Evolutionary conservation across 2,888 invertebrate species (phyloP).

Genomic region (Lithosia quadra): DNA sequence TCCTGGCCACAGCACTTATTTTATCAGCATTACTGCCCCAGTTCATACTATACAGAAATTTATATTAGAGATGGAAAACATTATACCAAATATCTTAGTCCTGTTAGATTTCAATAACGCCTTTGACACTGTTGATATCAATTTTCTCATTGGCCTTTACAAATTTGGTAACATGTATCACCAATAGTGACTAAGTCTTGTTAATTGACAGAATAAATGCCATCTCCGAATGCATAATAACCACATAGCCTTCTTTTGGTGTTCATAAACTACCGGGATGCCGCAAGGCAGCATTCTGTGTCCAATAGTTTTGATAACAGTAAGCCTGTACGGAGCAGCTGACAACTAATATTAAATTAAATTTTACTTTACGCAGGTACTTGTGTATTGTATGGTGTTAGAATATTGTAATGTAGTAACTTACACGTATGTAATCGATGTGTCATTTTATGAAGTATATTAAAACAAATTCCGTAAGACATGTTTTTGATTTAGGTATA

Average conservation of each 20-base stretch:
- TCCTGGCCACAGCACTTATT: neutral
- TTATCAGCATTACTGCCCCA: neutral
- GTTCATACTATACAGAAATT: neutral
- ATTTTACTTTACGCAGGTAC: neutral
- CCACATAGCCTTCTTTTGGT: neutral
- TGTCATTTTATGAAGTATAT: neutral
- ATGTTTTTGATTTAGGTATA: neutral
- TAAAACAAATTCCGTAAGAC: neutral
- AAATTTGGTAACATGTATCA: neutral
- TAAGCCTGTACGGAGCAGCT: neutral
- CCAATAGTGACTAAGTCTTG: neutral
- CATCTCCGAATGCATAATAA: neutral
- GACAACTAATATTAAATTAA: neutral
- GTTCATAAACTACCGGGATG: neutral
- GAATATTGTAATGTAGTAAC: neutral
- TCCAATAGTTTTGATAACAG: neutral
- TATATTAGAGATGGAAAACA: neutral
- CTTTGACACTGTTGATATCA: neutral
- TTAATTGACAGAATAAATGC: neutral
- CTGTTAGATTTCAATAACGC: neutral
- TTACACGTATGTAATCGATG: neutral
- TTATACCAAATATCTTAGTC: neutral
- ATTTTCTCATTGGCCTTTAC: neutral
- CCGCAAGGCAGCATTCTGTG: neutral
- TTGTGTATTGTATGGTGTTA: neutral